Conservation (phyloP, 2,113 vertebrate genomes). For the Bostrychus sinensis region DNA sequence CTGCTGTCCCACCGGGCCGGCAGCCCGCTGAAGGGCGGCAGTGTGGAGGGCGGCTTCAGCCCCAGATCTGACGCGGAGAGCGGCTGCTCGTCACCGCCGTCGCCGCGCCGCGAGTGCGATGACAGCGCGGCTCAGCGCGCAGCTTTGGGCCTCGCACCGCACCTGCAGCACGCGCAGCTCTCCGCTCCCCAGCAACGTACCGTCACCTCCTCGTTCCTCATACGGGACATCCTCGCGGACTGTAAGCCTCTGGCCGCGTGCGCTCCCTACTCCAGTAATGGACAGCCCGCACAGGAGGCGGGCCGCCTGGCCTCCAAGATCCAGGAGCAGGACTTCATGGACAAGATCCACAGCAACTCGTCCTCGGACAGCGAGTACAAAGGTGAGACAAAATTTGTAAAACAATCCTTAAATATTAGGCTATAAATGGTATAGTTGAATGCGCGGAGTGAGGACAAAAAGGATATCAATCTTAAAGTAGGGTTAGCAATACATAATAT, state of each 20-base stretch:
- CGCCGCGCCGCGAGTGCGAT: constrained; percentile 89
- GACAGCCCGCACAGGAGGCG: constrained; percentile 87
- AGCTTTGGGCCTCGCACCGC: constrained; percentile 81
- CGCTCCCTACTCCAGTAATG: constrained; percentile 95
- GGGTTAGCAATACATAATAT: no score
- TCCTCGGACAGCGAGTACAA: constrained; percentile 97
- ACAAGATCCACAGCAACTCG: constrained; percentile 90
- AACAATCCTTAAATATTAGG: not conserved
- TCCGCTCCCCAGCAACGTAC: constrained; percentile 93
- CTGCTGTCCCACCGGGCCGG: constrained; percentile 93
- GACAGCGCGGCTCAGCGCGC: constrained; percentile 83
- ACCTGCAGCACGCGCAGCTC: constrained; percentile 86
- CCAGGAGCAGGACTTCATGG: constrained; percentile 88
- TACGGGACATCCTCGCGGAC: constrained; percentile 97
- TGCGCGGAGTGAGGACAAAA: no score
- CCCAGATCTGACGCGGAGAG: constrained; percentile 92
- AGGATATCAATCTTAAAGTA: no score
- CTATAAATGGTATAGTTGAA: not conserved
- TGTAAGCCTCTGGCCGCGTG: constrained; percentile 97
- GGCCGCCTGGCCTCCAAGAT: constrained; percentile 86
- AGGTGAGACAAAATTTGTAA: constrained; percentile 80
- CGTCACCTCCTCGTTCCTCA: constrained; percentile 97
- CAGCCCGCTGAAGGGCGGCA: constrained; percentile 91
- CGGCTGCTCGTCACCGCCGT: constrained; percentile 90
- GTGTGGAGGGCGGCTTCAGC: constrained; percentile 90